Conservation (phyloP, 2,797 vertebrate species). For the Psittacula derbiana region DNA sequence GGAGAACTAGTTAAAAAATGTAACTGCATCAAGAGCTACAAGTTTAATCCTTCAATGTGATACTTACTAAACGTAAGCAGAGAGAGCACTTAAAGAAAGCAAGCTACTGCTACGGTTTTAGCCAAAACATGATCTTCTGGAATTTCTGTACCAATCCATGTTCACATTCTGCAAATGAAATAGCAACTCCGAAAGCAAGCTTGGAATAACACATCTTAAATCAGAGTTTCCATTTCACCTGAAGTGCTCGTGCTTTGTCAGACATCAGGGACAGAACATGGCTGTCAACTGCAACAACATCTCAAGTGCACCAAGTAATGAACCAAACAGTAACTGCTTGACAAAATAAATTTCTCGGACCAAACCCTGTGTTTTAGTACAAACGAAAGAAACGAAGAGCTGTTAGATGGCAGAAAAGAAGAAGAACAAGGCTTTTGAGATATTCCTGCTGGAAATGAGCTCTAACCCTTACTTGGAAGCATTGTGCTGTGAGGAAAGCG, state of each 20-base stretch:
- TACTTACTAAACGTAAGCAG: not conserved
- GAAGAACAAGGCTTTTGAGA: not conserved
- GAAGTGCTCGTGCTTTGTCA: not conserved
- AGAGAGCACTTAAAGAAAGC: not conserved
- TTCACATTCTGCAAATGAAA: not conserved
- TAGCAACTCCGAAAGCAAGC: not conserved
- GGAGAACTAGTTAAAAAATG: not conserved
- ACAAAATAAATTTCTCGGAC: slow-evolving; percentile 16
- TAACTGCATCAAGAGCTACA: not conserved
- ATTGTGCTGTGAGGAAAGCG: not conserved
- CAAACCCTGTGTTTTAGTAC: not conserved
- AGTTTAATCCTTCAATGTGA: not conserved
- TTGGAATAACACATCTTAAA: slow-evolving; percentile 6
- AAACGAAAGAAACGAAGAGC: not conserved
- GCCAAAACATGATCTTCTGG: not conserved
- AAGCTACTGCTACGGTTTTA: not conserved
- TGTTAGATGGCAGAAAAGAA: not conserved
- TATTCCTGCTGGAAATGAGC: not conserved
- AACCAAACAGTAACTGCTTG: not conserved
- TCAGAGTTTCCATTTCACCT: not conserved
- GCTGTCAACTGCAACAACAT: not conserved
- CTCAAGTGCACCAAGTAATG: not conserved
- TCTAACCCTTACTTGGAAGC: not conserved
- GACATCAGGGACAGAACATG: not conserved
- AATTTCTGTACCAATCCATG: not conserved